Base-by-base conservation (phyloP, 2,113 vertebrate species). In the Phalacrocorax aristotelis region DNA sequence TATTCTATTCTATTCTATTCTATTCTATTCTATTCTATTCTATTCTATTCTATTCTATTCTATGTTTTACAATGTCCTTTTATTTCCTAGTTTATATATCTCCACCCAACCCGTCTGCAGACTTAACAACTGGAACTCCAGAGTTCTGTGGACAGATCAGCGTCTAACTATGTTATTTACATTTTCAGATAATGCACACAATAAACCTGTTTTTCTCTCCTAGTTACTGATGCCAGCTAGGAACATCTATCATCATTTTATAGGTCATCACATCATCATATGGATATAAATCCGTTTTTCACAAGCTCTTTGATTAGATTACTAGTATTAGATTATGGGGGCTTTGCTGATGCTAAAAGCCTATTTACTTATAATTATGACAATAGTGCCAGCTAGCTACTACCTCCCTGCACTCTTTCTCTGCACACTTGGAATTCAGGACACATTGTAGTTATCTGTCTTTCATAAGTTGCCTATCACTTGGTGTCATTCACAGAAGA, bases 281-380 rank as follows among this genome's bases (percentile, higher is more conserved):
- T 83, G 91, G 84, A 68, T 95, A 96, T 93, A 95, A 97, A 96
- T 96, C 97, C 96, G 87, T 75, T 96, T 96, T 95, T 94, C 91
- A 93, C 94, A 92, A 96, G 82, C 78, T 94, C 75, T 93, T 93
- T 96, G 68, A 97, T 97, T 97, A 86, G 89, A 97, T 97, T 97
- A 96, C 81, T 66, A 20, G 10, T 90, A 97, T 97, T 97, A 97
- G 96, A 97, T 97, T 97, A 97, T n/a, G 55, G 54, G 84, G 89
- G 62, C 9, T 96, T 97, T 94, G 91, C 93, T 95, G 91, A 94
- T 95, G 93, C 68, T 97, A 96, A 97, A 97, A 97, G 91, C 91
- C 71, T 78, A 90, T 96, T 97, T 95, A 93, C 87, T 93, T 91
- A 71, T 68, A 95, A 97, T 97, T 96, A 94, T 86, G 90, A 91